Percentiles rank a stretch among this genome's conserved stretches.
phyloP scores from a whole-genome alignment of 2,888 invertebrate genomes.

The Alcis repandata region DNA sequence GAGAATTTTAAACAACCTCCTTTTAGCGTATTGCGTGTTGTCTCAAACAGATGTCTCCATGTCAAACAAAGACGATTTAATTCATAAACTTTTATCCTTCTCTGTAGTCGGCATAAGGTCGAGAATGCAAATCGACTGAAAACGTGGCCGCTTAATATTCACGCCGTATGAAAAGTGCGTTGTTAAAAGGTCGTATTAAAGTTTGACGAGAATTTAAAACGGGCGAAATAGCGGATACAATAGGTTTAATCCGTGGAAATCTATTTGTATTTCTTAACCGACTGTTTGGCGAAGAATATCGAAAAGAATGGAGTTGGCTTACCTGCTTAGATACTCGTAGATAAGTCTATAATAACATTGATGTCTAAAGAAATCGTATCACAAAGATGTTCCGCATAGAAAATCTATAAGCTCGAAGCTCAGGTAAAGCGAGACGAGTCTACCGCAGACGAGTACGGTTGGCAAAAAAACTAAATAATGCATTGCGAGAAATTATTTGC shows the following conservation, averaged over 20 bases:
- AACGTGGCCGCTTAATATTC: constrained; percentile 72
- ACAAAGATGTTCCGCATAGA: constrained; percentile 25
- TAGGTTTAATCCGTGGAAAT: constrained; percentile 54
- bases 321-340: too few relatives aligned
- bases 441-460: constrained; percentile 36
- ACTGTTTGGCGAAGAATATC: constrained; percentile 20
- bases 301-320: constrained; percentile 12
- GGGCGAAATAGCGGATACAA: constrained; percentile 56
- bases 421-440: constrained; percentile 32
- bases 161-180: constrained; percentile 72
- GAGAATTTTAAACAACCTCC: constrained; percentile 84
- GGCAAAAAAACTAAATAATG: constrained; percentile 44
- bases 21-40: constrained; percentile 74
- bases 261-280: constrained; percentile 28
- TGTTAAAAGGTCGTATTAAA: constrained; percentile 75
- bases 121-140: constrained; percentile 51
- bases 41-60: constrained; percentile 77
- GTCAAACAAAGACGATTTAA: constrained; percentile 52
- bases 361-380: constrained; percentile 16
- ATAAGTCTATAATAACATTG: not conserved
- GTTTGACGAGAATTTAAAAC: constrained; percentile 73
- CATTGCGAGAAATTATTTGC: constrained; percentile 34
- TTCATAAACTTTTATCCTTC: constrained; percentile 54
- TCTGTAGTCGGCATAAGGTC: constrained; percentile 58
- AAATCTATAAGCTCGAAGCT: constrained; percentile 15